Base-by-base conservation (phyloP, 2,888 invertebrate species). In the Euclidia mi region DNA sequence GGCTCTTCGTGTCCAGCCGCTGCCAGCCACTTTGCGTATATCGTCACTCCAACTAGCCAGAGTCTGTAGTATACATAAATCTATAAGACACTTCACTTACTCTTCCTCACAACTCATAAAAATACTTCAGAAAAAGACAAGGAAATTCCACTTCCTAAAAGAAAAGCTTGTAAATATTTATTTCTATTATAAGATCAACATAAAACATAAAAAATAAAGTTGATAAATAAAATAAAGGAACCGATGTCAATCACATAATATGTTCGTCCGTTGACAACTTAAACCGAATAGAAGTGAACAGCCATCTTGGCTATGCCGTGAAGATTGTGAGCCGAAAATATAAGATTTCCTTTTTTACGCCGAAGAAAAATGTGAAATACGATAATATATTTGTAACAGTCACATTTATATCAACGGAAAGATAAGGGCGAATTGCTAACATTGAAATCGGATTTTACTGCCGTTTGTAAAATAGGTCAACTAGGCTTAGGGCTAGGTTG, bases 171-270 rank as follows among this genome's bases (percentile, higher is more conserved):
- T 10, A 35, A 9, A 38, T 11, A 28, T 44, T 37, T n/a, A n/a
- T 46, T 32, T 11, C 6, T 17, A 56, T 45, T 35, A 40, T 14
- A 18, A 31, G 28, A 53, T 49, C 15, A 49, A 34, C 12, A 35
- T 35, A 47, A 57, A 61, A 14, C n/a, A 20, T 12, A 25, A 25
- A 34, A 41, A 52, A 49, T 42, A 25, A 25, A 46, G 43, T 34
- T 38, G 44, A 37, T 57, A 55, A 49, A 56, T 45, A 62, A 65
- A 55, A 50, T 50, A 69, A 57, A 42, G 15, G 25, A 57, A 70
- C 71, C 71, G 53, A 40, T 43, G 51, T 71, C 70, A 64, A 64
- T 66, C 66, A 52, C 25, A 28, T 41, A 57, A 57, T 48, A 51
- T 37, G 56, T 44, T 51, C 37, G 43, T 15, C 40, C 12, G 52